Conservation (phyloP, 2,888 invertebrate genomes). For the Aporophyla lueneburgensis region DNA sequence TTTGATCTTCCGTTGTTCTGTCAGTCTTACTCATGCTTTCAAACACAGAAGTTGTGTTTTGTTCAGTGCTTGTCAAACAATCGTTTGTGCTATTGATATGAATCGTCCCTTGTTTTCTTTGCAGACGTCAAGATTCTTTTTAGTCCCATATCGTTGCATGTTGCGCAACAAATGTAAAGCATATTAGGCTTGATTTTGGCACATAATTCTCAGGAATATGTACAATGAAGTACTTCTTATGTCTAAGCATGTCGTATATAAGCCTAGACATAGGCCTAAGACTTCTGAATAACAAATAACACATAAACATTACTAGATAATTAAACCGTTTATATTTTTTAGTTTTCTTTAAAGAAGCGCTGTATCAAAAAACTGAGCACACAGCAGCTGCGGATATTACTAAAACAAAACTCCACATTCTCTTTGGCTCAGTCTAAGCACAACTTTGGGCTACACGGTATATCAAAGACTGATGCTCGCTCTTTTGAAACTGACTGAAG, state of each 20-base stretch:
- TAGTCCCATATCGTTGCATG: neutral
- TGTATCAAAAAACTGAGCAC: conserved; percentile 39
- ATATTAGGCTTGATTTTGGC: neutral
- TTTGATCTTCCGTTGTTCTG: conserved; percentile 47
- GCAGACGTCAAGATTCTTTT: neutral
- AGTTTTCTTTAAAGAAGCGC: conserved; percentile 11
- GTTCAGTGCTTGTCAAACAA: conserved; percentile 13
- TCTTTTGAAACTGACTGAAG: conserved; percentile 22
- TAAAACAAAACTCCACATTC: conserved; percentile 51
- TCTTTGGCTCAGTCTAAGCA: conserved; percentile 30
- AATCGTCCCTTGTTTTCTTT: neutral
- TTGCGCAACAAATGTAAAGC: neutral
- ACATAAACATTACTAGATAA: conserved; percentile 12
- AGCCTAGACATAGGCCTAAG: no score
- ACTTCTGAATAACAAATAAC: neutral
- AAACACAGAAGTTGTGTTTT: conserved; percentile 22
- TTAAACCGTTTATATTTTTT: conserved; percentile 31
- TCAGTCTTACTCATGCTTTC: conserved; percentile 30
- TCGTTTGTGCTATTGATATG: conserved; percentile 21
- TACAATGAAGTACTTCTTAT: neutral
- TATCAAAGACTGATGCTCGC: conserved; percentile 19
- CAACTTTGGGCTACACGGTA: conserved; percentile 19
- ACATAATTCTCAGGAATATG: neutral
- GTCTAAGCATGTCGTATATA: neutral
- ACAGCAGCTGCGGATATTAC: conserved; percentile 52